A percentile compares a stretch with the other conserved stretches of the same genome.
phyloP scores from a whole-genome alignment of 2,113 vertebrate genomes.

The Halichoeres trimaculatus region DNA sequence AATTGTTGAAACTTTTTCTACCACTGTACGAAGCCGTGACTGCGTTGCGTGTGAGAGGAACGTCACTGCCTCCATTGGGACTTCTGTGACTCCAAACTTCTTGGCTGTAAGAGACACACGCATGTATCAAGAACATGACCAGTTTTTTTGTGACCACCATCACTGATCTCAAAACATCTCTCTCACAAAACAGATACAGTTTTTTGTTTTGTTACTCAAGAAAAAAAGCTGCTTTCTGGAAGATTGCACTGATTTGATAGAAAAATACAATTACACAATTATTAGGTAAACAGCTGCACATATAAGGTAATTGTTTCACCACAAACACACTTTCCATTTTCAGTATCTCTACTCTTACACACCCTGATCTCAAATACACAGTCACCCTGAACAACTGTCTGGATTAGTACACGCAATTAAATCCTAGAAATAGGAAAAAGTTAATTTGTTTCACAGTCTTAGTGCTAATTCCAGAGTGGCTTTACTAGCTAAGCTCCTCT shows the following conservation, averaged over 20 bases:
- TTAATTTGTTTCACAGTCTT: conserved; percentile 69
- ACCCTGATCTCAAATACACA: conserved; percentile 24
- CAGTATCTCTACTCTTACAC: conserved; percentile 1
- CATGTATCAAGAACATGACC: conserved; percentile 15
- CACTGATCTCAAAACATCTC: neutral
- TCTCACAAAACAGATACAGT: neutral
- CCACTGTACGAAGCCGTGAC: conserved; percentile 85
- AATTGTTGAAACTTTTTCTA: conserved; percentile 89
- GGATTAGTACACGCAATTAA: conserved; percentile 60
- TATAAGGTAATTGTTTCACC: conserved; percentile 16
- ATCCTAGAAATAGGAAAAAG: conserved; percentile 56
- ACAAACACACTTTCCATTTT: neutral
- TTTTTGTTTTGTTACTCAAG: neutral
- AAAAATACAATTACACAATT: too few relatives aligned
- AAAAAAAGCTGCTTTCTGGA: too few relatives aligned
- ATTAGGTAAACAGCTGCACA: conserved; percentile 2
- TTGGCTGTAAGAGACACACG: conserved; percentile 78
- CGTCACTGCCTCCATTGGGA: conserved; percentile 87
- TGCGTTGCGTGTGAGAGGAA: conserved; percentile 90
- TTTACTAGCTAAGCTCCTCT: conserved; percentile 61
- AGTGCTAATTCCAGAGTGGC: conserved; percentile 46
- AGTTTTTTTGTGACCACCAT: neutral
- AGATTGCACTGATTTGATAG: too few relatives aligned
- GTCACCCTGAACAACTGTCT: conserved; percentile 5
- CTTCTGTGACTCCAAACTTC: conserved; percentile 88